phyloP scores from a whole-genome alignment of 2,888 invertebrate genomes.

The Megastigmus dorsalis region DNA sequence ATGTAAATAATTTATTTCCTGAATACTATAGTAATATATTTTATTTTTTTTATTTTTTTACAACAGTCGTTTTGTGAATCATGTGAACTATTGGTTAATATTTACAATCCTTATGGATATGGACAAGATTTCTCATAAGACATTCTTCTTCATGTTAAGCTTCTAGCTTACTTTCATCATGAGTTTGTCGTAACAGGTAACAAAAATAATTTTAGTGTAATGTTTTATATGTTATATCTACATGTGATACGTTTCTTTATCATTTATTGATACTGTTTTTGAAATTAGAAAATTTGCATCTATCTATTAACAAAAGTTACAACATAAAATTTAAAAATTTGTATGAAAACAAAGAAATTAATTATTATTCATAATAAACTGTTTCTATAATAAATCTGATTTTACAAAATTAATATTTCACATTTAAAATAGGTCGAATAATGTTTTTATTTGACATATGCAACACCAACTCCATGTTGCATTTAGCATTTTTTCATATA shows the following conservation, averaged over 20 bases:
- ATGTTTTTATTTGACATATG: slow-evolving; percentile 22
- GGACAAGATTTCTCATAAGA: slow-evolving; percentile 27
- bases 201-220: slow-evolving; percentile 38
- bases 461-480: neutral
- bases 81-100: slow-evolving; percentile 29
- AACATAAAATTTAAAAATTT: neutral
- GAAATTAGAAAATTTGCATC: slow-evolving; percentile 9
- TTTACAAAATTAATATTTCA: neutral
- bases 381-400: neutral
- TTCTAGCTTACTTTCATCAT: slow-evolving; percentile 18
- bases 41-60: slow-evolving; percentile 42
- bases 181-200: slow-evolving; percentile 32
- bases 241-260: slow-evolving; percentile 35
- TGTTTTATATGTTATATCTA: slow-evolving; percentile 31
- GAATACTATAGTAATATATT: slow-evolving; percentile 28
- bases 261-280: slow-evolving; percentile 25
- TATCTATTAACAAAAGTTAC: too few relatives aligned
- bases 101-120: slow-evolving; percentile 35
- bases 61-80: slow-evolving; percentile 28
- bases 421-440: slow-evolving; percentile 27
- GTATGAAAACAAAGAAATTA: neutral
- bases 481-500: neutral
- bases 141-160: neutral
- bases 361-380: slow-evolving; percentile 5
- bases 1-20: slow-evolving; percentile 31